Percentiles rank a stretch among this genome's conserved stretches.
phyloP scores from a whole-genome alignment of 1,140 invertebrate genomes.

The Drosophila nebulosa region DNA sequence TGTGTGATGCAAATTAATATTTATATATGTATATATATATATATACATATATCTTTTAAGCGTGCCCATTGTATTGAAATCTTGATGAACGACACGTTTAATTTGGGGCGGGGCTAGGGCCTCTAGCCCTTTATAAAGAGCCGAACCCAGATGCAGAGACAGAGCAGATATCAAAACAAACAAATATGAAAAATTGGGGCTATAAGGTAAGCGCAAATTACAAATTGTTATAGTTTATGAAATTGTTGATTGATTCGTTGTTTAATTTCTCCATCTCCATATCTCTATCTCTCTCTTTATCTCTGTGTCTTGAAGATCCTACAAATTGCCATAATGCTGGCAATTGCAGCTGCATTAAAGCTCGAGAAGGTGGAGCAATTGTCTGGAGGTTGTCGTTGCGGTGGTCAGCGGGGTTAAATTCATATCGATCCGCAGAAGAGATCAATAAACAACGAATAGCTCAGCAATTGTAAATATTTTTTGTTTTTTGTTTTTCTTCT shows the following conservation, averaged over 20 bases:
- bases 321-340: constrained; percentile 38
- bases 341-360: constrained; percentile 35
- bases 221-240: not conserved
- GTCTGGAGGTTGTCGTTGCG: constrained; percentile 44
- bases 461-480: constrained; percentile 48
- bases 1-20: no score
- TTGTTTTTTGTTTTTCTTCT: not conserved
- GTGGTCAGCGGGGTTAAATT: constrained; percentile 48
- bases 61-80: constrained; percentile 21
- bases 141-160: constrained; percentile 12
- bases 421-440: constrained; percentile 24
- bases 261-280: not conserved
- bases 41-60: not conserved
- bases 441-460: constrained; percentile 44
- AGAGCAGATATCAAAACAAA: constrained; percentile 32
- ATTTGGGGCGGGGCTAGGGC: constrained; percentile 12
- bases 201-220: constrained; percentile 38
- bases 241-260: not conserved
- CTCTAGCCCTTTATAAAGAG: constrained; percentile 72
- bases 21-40: no score
- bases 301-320: constrained; percentile 46
- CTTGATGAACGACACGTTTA: constrained; percentile 62
- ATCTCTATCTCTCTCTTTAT: not conserved
- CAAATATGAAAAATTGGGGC: constrained; percentile 51
- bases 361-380: constrained; percentile 18